These are phyloP conservation scores for Turnix velox DNA, from an alignment of 2,113 vertebrate genomes.

Conservation along the genomic window DNA sequence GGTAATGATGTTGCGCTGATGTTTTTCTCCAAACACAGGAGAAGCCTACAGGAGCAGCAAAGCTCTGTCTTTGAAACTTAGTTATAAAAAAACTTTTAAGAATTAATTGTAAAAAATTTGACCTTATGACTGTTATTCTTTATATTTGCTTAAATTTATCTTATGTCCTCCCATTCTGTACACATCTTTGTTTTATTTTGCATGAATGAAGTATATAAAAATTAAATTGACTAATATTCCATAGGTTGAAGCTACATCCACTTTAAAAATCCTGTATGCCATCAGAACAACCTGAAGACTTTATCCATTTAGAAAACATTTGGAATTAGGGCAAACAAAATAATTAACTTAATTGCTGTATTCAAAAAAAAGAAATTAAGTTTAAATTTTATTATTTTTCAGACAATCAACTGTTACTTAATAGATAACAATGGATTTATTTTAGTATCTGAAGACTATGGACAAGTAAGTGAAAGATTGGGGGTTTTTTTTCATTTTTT, in stretches of 20 bases:
- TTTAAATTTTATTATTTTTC: constrained; percentile 23
- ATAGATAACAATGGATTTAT: constrained; percentile 99
- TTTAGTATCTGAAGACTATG: constrained; percentile 92
- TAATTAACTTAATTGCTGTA: not conserved
- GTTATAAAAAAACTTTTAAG: not conserved
- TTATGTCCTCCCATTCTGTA: not conserved
- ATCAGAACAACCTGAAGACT: not conserved
- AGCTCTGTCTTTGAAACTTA: not conserved
- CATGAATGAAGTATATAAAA: not conserved
- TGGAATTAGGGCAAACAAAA: not conserved
- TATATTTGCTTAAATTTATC: not conserved
- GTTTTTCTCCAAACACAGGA: constrained; percentile 39
- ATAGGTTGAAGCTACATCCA: not conserved
- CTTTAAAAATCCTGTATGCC: not conserved
- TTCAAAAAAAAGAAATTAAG: not conserved
- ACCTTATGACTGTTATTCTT: not conserved
- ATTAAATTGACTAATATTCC: not conserved
- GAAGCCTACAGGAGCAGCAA: not conserved
- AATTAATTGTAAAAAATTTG: not conserved
- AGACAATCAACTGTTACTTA: constrained; percentile 96
- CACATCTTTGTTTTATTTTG: not conserved
- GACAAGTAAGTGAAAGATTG: constrained; percentile 76
- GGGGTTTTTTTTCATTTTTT: not conserved
- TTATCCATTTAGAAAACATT: not conserved
- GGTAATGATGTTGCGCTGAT: constrained; percentile 62